These are phyloP conservation scores for Hydrotaea cyrtoneurina DNA, from an alignment of 2,888 invertebrate genomes.

Conservation along the genomic window DNA sequence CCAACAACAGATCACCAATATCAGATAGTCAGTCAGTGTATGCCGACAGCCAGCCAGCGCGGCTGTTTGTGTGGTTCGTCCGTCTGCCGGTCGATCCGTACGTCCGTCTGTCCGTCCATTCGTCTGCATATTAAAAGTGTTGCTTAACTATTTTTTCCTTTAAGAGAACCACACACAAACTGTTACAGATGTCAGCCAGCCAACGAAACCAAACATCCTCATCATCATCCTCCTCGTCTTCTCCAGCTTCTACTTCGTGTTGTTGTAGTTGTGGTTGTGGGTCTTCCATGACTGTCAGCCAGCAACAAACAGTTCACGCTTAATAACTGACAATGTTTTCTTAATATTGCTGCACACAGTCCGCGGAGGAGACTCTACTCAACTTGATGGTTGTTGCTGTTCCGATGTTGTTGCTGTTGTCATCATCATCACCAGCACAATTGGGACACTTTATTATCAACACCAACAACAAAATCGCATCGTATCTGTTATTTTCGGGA, in stretches of 20 bases:
- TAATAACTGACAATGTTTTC: constrained; percentile 66
- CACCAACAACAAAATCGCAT: constrained; percentile 23
- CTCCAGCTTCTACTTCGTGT: constrained; percentile 38
- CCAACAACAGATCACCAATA: constrained; percentile 67
- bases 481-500: constrained; percentile 15
- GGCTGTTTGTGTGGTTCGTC: neutral
- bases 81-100: constrained; percentile 22
- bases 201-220: constrained; percentile 53
- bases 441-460: constrained; percentile 54
- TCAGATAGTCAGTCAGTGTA: constrained; percentile 60
- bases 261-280: neutral
- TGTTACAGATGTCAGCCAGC: constrained; percentile 65
- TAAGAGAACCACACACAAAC: constrained; percentile 39
- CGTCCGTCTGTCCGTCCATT: constrained; percentile 21
- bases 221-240: no score
- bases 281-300: constrained; percentile 49
- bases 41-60: constrained; percentile 43
- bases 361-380: constrained; percentile 7
- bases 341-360: constrained; percentile 61
- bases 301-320: constrained; percentile 57
- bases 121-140: constrained; percentile 62
- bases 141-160: constrained; percentile 67
- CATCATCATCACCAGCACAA: constrained; percentile 52
- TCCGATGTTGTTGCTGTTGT: constrained; percentile 46
- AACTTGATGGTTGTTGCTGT: constrained; percentile 15